Conservation (phyloP, 1,140 invertebrate species). For the Melitaea cinxia region DNA sequence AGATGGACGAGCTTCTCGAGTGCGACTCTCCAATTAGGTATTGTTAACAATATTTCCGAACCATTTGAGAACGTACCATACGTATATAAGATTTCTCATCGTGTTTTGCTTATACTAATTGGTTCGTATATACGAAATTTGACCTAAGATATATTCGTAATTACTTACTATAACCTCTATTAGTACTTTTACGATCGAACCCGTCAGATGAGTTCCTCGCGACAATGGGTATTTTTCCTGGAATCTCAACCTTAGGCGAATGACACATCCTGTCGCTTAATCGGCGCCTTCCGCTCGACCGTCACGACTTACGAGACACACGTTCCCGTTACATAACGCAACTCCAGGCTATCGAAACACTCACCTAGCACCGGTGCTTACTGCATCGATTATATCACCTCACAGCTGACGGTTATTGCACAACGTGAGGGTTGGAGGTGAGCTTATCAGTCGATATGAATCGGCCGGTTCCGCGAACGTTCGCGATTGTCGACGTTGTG, state of each 20-base stretch:
- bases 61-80: constrained; percentile 26
- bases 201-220: neutral
- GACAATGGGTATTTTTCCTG: constrained; percentile 27
- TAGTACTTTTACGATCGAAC: constrained; percentile 18
- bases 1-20: constrained; percentile 47
- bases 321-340: constrained; percentile 74
- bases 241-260: constrained; percentile 18
- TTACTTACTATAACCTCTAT: constrained; percentile 14
- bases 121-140: neutral
- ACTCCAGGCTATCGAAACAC: constrained; percentile 58
- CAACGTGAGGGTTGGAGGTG: constrained; percentile 48
- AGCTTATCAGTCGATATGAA: constrained; percentile 54
- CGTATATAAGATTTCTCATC: neutral
- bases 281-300: constrained; percentile 16
- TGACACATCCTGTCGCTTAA: constrained; percentile 32
- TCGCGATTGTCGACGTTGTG: constrained; percentile 50
- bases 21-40: constrained; percentile 49
- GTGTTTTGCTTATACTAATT: neutral
- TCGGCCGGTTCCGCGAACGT: constrained; percentile 46
- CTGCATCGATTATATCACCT: constrained; percentile 79
- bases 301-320: constrained; percentile 22
- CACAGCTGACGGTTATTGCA: constrained; percentile 73
- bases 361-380: constrained; percentile 71
- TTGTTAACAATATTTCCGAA: constrained; percentile 40
- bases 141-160: neutral